A percentile compares a stretch with the other conserved stretches of the same genome.
Evolutionary conservation across 2,797 vertebrate species (phyloP).

Genomic region (Pangasius krempfi): DNA sequence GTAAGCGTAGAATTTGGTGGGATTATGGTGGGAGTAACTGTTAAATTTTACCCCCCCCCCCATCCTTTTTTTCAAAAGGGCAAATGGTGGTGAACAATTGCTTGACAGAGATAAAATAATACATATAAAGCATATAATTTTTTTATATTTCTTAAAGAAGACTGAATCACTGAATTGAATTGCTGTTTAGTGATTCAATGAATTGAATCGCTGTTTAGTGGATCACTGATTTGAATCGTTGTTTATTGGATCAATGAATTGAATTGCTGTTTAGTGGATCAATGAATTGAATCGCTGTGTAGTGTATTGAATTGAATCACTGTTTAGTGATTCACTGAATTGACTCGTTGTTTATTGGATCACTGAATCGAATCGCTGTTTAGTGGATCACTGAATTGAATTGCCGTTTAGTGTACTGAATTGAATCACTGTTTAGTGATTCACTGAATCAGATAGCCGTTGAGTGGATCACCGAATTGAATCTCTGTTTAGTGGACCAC

Average conservation of each 20-base stretch:
- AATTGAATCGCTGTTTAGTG: not conserved
- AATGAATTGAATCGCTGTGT: not conserved
- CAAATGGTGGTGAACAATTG: too few relatives aligned
- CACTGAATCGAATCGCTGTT: not conserved
- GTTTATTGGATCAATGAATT: not conserved
- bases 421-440: not conserved
- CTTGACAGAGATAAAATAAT: too few relatives aligned
- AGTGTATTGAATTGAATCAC: too few relatives aligned
- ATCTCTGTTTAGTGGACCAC: not conserved
- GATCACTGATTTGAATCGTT: not conserved
- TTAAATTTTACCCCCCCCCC: too few relatives aligned
- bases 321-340: not conserved
- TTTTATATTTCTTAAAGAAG: not conserved
- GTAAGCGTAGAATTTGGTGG: too few relatives aligned
- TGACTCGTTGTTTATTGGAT: not conserved
- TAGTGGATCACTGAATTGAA: not conserved
- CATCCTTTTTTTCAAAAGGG: too few relatives aligned
- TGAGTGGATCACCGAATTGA: not conserved
- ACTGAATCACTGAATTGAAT: not conserved
- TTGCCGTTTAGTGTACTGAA: not conserved
- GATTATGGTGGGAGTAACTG: too few relatives aligned
- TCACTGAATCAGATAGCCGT: not conserved
- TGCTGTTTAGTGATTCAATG: not conserved
- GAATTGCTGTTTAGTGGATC: not conserved
- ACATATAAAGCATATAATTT: not conserved